Percentiles rank a stretch among this genome's conserved stretches.
phyloP scores from a whole-genome alignment of 2,888 invertebrate species.

The Saturnia pavonia region DNA sequence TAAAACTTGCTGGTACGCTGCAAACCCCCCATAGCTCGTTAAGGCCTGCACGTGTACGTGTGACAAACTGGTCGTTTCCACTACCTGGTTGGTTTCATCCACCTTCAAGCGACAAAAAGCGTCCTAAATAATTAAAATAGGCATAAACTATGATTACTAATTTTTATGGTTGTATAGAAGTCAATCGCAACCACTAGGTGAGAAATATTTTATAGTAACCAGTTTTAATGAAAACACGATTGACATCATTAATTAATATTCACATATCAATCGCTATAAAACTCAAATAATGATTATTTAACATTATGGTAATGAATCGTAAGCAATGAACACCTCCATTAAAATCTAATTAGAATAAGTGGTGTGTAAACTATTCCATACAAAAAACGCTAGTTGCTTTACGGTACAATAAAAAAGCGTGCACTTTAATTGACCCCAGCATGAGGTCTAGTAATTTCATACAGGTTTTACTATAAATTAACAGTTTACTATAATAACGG shows the following conservation, averaged over 20 bases:
- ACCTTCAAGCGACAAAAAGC: too few species aligned
- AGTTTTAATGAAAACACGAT: neutral
- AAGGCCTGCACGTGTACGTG: too few species aligned
- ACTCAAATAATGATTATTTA: constrained; percentile 10
- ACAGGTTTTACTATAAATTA: constrained; percentile 48
- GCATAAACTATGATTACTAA: too few species aligned
- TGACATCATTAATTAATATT: constrained; percentile 1
- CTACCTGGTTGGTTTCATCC: too few species aligned
- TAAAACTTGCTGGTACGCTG: too few species aligned
- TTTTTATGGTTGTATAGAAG: neutral
- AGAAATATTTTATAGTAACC: neutral
- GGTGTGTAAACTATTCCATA: constrained; percentile 40
- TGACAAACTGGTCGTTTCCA: too few species aligned
- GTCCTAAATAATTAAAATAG: too few species aligned
- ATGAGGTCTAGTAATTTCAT: constrained; percentile 60
- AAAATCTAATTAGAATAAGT: constrained; percentile 53
- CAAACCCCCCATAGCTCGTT: too few species aligned
- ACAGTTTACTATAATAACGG: constrained; percentile 44
- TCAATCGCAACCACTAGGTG: neutral
- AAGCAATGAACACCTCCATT: constrained; percentile 32
- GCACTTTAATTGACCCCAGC: constrained; percentile 59
- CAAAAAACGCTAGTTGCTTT: constrained; percentile 37
- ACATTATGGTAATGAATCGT: constrained; percentile 26
- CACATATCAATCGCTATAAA: constrained; percentile 11
- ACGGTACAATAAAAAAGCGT: constrained; percentile 51